Evolutionary conservation across 2,797 vertebrate genomes (phyloP), one percentile per base, ranked within the genome.

Genomic region (Kryptopterus vitreolus): DNA sequence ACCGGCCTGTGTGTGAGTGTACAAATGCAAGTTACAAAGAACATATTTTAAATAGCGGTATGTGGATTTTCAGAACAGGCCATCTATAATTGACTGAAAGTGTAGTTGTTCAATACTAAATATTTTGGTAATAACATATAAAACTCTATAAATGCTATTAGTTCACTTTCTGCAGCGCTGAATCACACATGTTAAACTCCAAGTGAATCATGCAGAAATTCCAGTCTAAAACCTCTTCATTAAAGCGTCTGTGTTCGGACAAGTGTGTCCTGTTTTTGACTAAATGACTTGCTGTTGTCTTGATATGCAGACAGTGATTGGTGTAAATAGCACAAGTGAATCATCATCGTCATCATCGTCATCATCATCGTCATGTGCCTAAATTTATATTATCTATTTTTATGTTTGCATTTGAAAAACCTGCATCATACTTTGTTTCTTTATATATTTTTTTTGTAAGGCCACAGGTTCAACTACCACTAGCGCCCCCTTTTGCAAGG

Each of bases 1-100:
- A 0, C 95, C 96, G 0, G 95, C 96, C 0, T 99, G 98, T 79
- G 92, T 98, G 98, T 99, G 92, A 98, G 96, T 95, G 26, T 2
- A 6, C 13, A 11, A 46, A 65, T 61, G 3, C 29, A 38, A 2
- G 38, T 43, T 43, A 43, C 38, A 43, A 62, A 20, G 3, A 63
- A 11, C 61, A 63, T 65, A 35, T 22, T 63, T 63, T 22, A 11
- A 66, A 22, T 38, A 2, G 20, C 43, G 63, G 24, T 24, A 24
- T 22, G 12, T 65, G 33, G 35, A 46, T 66, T 66, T 66, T 22
- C 20, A 38, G 62, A 65, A 38, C 59, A 62, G 18, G 24, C 26
- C 29, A 16, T n/a, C n/a, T n/a, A 35, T 5, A 12, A 38, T 22
- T 1, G 7, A 15, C n/a, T 46, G 2, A 46, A 24, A 0, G 6